These are phyloP conservation scores for Mus pahari DNA, from an alignment of 2,113 vertebrate species.

Conservation along the genomic window DNA sequence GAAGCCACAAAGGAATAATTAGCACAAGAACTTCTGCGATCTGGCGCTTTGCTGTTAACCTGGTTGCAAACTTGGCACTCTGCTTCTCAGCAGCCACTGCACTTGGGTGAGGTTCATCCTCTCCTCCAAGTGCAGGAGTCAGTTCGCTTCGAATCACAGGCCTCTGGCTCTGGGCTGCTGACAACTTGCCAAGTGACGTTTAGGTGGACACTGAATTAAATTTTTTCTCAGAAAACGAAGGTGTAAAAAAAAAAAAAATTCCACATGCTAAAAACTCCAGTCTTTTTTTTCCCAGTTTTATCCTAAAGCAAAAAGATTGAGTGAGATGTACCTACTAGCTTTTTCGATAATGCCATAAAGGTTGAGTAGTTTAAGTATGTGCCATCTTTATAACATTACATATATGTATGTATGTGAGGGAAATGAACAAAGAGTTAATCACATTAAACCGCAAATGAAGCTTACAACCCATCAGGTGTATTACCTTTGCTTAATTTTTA, in stretches of 20 bases:
- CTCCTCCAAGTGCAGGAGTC: neutral
- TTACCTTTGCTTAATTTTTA: neutral
- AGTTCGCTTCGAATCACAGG: neutral
- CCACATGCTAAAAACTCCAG: neutral
- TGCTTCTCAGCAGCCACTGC: neutral
- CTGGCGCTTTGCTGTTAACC: neutral
- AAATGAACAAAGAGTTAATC: neutral
- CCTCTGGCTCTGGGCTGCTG: neutral
- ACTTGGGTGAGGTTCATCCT: neutral
- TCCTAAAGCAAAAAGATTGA: neutral
- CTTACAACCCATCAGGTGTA: neutral
- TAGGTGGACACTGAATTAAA: neutral
- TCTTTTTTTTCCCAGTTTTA: neutral
- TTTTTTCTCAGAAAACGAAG: neutral
- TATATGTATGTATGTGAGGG: too few species aligned
- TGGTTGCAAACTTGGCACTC: neutral
- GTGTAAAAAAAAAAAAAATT: neutral
- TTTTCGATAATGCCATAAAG: neutral
- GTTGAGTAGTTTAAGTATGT: neutral
- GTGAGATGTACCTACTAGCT: neutral
- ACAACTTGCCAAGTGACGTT: neutral
- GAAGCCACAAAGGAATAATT: too few species aligned
- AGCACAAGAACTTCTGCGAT: neutral
- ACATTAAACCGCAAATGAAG: neutral
- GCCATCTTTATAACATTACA: neutral